Percentiles rank a stretch among this genome's conserved stretches.
Evolutionary conservation across 2,888 invertebrate genomes (phyloP).

Genomic region (Rhyacophila evoluta): DNA sequence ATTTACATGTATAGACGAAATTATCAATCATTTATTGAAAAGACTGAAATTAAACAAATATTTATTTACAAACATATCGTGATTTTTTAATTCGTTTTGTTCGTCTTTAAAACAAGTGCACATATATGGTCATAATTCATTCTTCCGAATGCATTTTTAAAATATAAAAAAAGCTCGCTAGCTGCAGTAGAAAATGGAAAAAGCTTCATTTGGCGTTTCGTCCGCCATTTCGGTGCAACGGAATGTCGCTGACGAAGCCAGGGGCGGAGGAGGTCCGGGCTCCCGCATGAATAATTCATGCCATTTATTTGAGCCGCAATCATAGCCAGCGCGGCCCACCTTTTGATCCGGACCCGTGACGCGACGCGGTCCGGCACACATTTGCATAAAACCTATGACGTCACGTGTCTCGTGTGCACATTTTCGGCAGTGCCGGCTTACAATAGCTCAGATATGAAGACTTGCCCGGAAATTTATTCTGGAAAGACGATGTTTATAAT

Average conservation of each 20-base stretch:
- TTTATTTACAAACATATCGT: too few relatives aligned
- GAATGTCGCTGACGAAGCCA: background rate
- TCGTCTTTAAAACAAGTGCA: background rate
- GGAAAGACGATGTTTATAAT: too few relatives aligned
- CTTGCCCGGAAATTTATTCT: background rate
- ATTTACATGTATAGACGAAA: too few relatives aligned
- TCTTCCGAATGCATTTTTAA: slow-evolving; percentile 6
- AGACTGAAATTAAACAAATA: too few relatives aligned
- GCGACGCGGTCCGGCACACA: slow-evolving; percentile 33
- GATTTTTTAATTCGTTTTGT: too few relatives aligned
- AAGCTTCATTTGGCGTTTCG: slow-evolving; percentile 12
- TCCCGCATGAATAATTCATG: slow-evolving; percentile 46
- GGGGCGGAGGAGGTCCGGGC: background rate
- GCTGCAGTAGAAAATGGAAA: background rate
- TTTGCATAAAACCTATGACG: slow-evolving; percentile 40
- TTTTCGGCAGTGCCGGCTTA: slow-evolving; percentile 26
- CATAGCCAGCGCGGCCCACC: slow-evolving; percentile 41
- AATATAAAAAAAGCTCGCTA: background rate
- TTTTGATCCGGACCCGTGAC: slow-evolving; percentile 51
- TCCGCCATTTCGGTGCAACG: background rate
- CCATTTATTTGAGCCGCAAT: slow-evolving; percentile 51
- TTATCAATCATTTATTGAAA: too few relatives aligned
- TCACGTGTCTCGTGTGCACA: slow-evolving; percentile 25
- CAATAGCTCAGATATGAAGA: background rate
- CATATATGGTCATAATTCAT: background rate